Evolutionary conservation across 1,140 invertebrate genomes (phyloP), one percentile per base, ranked within the genome.

Genomic region (Dreissena polymorpha): DNA sequence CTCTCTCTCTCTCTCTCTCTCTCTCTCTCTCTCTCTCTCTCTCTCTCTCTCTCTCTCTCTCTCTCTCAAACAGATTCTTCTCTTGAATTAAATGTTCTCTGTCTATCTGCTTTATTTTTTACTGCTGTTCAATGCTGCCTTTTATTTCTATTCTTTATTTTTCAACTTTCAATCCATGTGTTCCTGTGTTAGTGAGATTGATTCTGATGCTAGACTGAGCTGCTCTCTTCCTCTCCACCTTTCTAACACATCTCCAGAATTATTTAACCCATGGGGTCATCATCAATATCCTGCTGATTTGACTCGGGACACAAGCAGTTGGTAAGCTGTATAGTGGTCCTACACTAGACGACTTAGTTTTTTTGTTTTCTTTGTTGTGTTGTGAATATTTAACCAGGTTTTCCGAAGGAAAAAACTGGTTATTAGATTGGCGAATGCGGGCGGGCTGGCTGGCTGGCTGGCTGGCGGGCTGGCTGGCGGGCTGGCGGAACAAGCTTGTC

Each of bases 221-320:
- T 60, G 57, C 57, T 23, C 16, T 60, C 57, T n/a, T 60, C 57
- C 21, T 60, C 39, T 65, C 27, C 14, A 64, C 68, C 12, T 68
- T n/a, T 23, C 25, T 16, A 70, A 55, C 60, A 23, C 76, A 79
- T 51, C 10, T 57, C 65, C 67, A 25, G 76, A 70, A 23, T 27
- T 79, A 55, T n/a, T 79, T 27, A 79, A 79, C 27, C 76, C 65
- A 18, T 79, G 76, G 76, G 67, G 76, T 70, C 39, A 70, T 57
- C 50, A 69, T 21, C 64, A 79, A 18, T 68, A 49, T 51, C 51
- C 67, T 27, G 63, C 64, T 25, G 76, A 51, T 70, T 67, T 69
- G 6, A n/a, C 49, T 10, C 49, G 64, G 12, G 39, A 63, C 14
- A 2, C 12, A 14, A 53, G 23, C 16, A 39, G 16, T 18, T 70